Conservation (phyloP, 2,888 invertebrate genomes). For the Spatulosminthurus flaviceps region DNA sequence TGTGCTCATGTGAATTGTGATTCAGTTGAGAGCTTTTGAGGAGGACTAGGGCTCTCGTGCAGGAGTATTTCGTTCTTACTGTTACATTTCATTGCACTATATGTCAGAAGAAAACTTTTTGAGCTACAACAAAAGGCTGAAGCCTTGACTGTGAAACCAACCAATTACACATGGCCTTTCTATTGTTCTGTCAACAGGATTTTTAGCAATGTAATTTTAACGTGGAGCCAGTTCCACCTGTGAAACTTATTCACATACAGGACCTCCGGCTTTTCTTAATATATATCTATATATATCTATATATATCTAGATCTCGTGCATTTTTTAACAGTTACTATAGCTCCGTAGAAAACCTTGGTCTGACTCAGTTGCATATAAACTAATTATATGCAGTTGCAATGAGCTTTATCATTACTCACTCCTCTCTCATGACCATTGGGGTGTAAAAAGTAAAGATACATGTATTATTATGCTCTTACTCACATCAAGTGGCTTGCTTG, state of each 20-base stretch:
- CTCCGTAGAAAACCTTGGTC: no score
- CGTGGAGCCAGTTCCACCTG: not conserved
- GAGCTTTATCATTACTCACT: no score
- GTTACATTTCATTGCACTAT: slow-evolving; percentile 14
- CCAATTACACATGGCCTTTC: slow-evolving; percentile 32
- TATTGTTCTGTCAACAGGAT: slow-evolving; percentile 33
- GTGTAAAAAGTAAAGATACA: not conserved
- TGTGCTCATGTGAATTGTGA: not conserved
- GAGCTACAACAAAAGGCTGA: not conserved
- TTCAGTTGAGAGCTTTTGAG: not conserved
- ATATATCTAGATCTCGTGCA: no score
- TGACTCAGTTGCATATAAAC: no score
- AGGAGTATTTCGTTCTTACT: slow-evolving; percentile 2
- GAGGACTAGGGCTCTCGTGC: no score
- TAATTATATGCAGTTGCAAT: no score
- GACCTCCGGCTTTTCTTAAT: no score
- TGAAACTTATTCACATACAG: not conserved
- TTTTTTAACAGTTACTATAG: no score
- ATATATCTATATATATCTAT: no score
- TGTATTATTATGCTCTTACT: no score
- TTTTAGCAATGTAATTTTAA: slow-evolving; percentile 11
- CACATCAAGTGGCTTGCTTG: no score
- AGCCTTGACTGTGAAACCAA: slow-evolving; percentile 34
- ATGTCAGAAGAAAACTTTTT: not conserved
- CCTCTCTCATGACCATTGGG: not conserved